Evolutionary conservation across 1,140 invertebrate species (phyloP).

Genomic region (Trinorchestia longiramus): DNA sequence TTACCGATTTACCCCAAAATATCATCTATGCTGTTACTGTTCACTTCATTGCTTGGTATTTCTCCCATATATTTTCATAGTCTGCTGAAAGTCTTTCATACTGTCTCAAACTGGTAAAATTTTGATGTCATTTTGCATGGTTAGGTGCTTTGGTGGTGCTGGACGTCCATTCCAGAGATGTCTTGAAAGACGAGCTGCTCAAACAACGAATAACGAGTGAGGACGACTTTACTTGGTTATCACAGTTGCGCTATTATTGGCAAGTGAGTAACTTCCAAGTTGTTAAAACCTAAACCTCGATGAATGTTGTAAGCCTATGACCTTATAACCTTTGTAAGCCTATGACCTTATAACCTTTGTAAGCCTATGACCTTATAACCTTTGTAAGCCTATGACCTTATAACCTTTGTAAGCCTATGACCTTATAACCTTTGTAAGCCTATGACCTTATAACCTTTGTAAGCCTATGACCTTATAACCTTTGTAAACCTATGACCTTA

Average conservation of each 20-base stretch:
- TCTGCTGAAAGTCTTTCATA: too few relatives aligned
- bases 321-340: too few relatives aligned
- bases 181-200: conserved; percentile 80
- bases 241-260: conserved; percentile 94
- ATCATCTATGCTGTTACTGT: not conserved
- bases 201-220: conserved; percentile 74
- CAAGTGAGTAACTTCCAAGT: conserved; percentile 75
- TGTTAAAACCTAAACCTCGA: not conserved
- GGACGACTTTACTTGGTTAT: conserved; percentile 93
- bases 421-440: too few relatives aligned
- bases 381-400: too few relatives aligned
- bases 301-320: too few relatives aligned
- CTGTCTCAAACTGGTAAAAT: not conserved
- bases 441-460: too few relatives aligned
- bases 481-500: too few relatives aligned
- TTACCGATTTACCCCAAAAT: not conserved
- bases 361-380: too few relatives aligned
- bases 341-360: too few relatives aligned
- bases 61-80: too few relatives aligned
- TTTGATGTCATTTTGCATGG: conserved; percentile 46
- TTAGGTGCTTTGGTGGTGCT: conserved; percentile 87
- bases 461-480: too few relatives aligned
- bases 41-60: not conserved
- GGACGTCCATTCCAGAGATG: conserved; percentile 92
- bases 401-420: too few relatives aligned